Conservation (phyloP, 2,797 vertebrate genomes). For the Poliocrania exsul region DNA sequence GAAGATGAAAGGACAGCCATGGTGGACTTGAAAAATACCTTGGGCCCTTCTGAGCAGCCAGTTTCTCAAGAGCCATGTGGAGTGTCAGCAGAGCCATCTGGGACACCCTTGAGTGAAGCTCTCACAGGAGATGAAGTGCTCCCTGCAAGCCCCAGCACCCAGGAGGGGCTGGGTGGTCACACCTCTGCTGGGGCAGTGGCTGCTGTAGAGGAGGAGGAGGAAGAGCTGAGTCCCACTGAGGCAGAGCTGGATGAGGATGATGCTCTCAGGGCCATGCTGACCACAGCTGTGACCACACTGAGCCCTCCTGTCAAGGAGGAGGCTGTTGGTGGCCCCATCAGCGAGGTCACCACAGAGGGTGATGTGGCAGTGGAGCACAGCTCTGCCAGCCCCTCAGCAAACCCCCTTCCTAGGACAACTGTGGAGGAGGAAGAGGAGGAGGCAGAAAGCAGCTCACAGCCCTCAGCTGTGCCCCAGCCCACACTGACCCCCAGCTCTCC, state of each 20-base stretch:
- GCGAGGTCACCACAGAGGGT: neutral
- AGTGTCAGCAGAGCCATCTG: neutral
- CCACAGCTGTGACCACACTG: neutral
- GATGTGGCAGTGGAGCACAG: neutral
- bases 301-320: neutral
- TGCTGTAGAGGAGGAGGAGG: neutral
- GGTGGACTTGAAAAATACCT: neutral
- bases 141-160: neutral
- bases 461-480: neutral
- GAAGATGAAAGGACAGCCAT: constrained; percentile 12
- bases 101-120: neutral
- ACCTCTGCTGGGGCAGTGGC: neutral
- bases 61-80: constrained; percentile 22
- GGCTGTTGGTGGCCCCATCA: neutral
- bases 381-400: neutral
- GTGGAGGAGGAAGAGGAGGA: neutral
- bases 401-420: neutral
- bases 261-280: constrained; percentile 26
- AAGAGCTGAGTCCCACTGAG: neutral
- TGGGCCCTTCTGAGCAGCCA: neutral
- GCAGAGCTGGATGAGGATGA: constrained; percentile 3
- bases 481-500: neutral
- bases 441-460: neutral
- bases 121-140: neutral
- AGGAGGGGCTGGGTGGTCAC: neutral